These are phyloP conservation scores for Poecilia picta DNA, from an alignment of 2,797 vertebrate species.

Conservation along the genomic window DNA sequence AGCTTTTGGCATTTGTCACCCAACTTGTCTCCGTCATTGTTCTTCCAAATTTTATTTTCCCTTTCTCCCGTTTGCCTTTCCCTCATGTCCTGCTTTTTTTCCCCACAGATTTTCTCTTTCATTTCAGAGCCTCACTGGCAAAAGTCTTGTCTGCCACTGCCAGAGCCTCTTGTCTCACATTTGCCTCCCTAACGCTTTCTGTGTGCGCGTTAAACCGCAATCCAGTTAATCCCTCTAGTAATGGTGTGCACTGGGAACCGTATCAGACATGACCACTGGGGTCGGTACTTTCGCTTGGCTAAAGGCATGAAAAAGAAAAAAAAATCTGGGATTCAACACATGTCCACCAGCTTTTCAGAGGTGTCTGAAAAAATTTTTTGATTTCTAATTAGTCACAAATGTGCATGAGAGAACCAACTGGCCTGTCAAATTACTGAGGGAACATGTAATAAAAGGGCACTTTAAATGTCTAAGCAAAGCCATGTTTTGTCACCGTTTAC, in stretches of 20 bases:
- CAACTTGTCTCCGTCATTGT: slow-evolving; percentile 58
- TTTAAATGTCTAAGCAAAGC: too few species aligned
- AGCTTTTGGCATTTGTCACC: slow-evolving; percentile 52
- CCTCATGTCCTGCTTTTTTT: slow-evolving; percentile 26
- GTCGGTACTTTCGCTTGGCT: slow-evolving; percentile 50
- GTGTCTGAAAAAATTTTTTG: slow-evolving; percentile 23
- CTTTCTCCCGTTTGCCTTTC: slow-evolving; percentile 24
- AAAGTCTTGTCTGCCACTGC: slow-evolving; percentile 34
- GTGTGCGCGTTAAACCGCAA: slow-evolving; percentile 45
- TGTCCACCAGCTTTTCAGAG: slow-evolving; percentile 38
- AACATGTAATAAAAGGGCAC: neutral
- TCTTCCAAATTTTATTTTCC: slow-evolving; percentile 27
- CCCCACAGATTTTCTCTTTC: slow-evolving; percentile 22
- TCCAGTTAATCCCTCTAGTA: slow-evolving; percentile 75
- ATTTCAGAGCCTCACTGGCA: slow-evolving; percentile 64
- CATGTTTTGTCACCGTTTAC: too few species aligned
- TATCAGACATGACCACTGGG: slow-evolving; percentile 70
- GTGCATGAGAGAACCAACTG: too few species aligned
- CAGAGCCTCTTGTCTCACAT: slow-evolving; percentile 68
- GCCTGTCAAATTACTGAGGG: neutral
- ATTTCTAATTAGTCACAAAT: slow-evolving; percentile 41
- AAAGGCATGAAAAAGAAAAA: slow-evolving; percentile 37
- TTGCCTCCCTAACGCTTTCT: slow-evolving; percentile 45
- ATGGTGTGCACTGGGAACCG: slow-evolving; percentile 71
- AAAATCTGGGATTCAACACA: slow-evolving; percentile 46